phyloP scores from a whole-genome alignment of 1,140 invertebrate species.

The Euschistus heros region DNA sequence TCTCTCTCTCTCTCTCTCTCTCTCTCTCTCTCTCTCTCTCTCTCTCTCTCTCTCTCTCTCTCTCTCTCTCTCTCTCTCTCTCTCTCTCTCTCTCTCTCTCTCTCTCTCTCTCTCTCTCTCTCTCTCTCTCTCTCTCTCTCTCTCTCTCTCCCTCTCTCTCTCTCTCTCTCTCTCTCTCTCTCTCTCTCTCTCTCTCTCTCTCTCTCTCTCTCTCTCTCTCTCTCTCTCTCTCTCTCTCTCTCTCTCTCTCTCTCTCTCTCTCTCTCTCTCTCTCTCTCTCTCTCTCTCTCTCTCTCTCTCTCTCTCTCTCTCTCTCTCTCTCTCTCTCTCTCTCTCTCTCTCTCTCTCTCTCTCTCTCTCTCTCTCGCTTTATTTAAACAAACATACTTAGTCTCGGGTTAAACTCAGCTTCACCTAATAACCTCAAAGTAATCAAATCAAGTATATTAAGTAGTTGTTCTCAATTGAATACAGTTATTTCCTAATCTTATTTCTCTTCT shows the following conservation, averaged over 20 bases:
- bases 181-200: conserved; percentile 19
- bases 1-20: not conserved
- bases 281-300: conserved; percentile 3
- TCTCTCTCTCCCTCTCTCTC: not conserved
- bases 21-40: not conserved
- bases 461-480: too few relatives aligned
- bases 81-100: not conserved
- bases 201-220: not conserved
- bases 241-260: conserved; percentile 9
- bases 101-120: not conserved
- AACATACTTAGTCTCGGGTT: too few relatives aligned
- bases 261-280: conserved; percentile 16
- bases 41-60: not conserved
- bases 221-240: conserved; percentile 8
- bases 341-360: too few relatives aligned
- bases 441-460: too few relatives aligned
- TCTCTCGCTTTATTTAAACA: too few relatives aligned
- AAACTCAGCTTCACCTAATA: too few relatives aligned
- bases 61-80: not conserved
- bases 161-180: conserved; percentile 1
- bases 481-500: too few relatives aligned
- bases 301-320: too few relatives aligned
- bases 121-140: not conserved
- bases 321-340: too few relatives aligned
- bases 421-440: too few relatives aligned